Evolutionary conservation across 2,888 invertebrate genomes (phyloP).

Genomic region (Papilio demoleus): DNA sequence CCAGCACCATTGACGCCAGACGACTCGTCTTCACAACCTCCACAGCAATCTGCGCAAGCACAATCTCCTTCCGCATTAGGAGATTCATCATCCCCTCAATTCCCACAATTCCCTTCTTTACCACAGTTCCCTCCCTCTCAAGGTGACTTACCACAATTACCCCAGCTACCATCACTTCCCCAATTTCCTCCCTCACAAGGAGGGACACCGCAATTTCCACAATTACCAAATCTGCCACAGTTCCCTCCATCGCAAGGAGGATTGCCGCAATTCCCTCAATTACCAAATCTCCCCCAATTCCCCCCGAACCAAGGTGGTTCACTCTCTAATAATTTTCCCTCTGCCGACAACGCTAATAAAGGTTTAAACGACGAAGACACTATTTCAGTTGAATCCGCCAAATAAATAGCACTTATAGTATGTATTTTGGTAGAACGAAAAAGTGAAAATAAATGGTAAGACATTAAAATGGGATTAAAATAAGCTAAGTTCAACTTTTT

Average conservation of each 20-base stretch:
- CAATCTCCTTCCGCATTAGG: conserved; percentile 4
- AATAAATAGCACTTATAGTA: conserved; percentile 32
- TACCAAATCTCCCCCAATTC: conserved; percentile 47
- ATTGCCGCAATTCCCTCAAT: conserved; percentile 42
- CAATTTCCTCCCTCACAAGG: conserved; percentile 41
- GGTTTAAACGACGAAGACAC: conserved; percentile 75
- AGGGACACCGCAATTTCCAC: conserved; percentile 50
- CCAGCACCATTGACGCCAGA: conserved; percentile 41
- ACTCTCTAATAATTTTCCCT: conserved; percentile 55
- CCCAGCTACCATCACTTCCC: conserved; percentile 49
- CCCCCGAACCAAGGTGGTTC: conserved; percentile 50
- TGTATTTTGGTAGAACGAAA: not conserved
- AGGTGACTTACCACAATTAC: conserved; percentile 47
- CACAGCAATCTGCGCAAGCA: conserved; percentile 45
- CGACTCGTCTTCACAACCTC: conserved; percentile 47
- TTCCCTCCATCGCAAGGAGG: conserved; percentile 36
- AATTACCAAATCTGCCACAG: conserved; percentile 42
- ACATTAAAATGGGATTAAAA: not conserved
- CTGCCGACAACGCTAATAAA: conserved; percentile 55
- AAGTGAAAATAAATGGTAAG: not conserved
- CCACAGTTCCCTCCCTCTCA: conserved; percentile 40
- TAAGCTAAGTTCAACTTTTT: too few relatives aligned
- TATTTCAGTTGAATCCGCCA: conserved; percentile 73
- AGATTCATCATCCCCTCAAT: conserved; percentile 20
- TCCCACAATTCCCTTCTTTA: conserved; percentile 25